Evolutionary conservation across 2,797 vertebrate genomes (phyloP).

Genomic region (Synanceia verrucosa): DNA sequence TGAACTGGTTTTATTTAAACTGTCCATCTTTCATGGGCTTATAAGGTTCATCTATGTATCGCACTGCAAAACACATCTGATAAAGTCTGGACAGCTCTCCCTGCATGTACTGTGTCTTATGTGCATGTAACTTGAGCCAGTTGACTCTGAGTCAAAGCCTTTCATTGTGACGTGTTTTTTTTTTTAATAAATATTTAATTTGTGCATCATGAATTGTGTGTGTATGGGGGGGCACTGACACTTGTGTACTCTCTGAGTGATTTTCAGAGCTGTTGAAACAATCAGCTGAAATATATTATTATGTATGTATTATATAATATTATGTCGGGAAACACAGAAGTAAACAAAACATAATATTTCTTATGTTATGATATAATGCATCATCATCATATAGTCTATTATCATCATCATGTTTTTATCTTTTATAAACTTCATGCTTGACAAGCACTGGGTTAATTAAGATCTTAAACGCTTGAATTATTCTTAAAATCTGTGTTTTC

Average conservation of each 20-base stretch:
- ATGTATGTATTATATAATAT: too few species aligned
- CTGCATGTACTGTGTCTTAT: constrained; percentile 60
- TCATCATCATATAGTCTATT: too few species aligned
- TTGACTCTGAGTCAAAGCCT: constrained; percentile 47
- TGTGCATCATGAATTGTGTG: constrained; percentile 29
- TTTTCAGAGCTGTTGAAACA: too few species aligned
- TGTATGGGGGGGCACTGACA: too few species aligned
- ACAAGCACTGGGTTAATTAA: neutral
- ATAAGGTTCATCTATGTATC: neutral
- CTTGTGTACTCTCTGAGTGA: too few species aligned
- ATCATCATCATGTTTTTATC: neutral
- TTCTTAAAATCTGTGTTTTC: neutral
- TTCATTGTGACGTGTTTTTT: constrained; percentile 50
- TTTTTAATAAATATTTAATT: constrained; percentile 53
- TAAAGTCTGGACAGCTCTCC: constrained; percentile 22
- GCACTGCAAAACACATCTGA: neutral
- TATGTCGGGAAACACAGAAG: too few species aligned
- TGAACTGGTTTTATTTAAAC: constrained; percentile 3
- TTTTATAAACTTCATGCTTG: neutral
- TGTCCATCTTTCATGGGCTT: neutral
- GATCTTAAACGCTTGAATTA: neutral
- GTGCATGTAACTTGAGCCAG: constrained; percentile 44
- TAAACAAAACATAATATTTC: too few species aligned
- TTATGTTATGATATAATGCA: too few species aligned
- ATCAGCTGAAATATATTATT: too few species aligned